Evolutionary conservation across 53 echinoderm and acorn worm genomes (phyloP), one percentile per base, ranked within the genome.

Genomic region (Crossaster papposus): DNA sequence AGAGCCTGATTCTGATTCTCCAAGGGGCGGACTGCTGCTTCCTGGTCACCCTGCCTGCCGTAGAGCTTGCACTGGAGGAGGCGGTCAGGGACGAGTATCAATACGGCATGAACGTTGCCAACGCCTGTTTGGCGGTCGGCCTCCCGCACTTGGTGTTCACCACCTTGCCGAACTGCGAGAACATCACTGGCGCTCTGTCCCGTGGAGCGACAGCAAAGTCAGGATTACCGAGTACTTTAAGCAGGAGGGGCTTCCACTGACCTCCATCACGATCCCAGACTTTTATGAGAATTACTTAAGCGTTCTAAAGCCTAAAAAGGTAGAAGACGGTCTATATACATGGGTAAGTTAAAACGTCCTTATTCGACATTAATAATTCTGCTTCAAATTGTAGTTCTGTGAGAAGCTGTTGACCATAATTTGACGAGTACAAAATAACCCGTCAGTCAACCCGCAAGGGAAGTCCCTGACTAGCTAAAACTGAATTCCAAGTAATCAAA

Each of bases 191-290:
- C 24, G 85, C 81, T 3, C 80, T 1, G 94, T 93, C 23, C 76
- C 88, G 23, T 93, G 95, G 83, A 93, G 93, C 68, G 96, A 96
- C 83, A 77, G 88, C 62, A 96, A 96, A 81, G 94, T 93, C 11
- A 86, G 92, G 14, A 93, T 96, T 32, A 86, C 93, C 29, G 93
- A 93, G 38, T 92, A 93, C 77, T 93, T 96, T 73, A 93, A 95
- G 31, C 93, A 95, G 77, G 89, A 89, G 70, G 90, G 88, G 22
- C 78, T 96, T 14, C 93, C 94, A 31, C 79, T 95, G 53, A 96
- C 96, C 11, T 82, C 93, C 0, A 91, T 96, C 70, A 96, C 93
- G 30, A n/a, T n/a, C n/a, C n/a, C n/a, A n/a, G n/a, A n/a, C n/a
- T n/a, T n/a, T n/a, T n/a, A n/a, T n/a, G n/a, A n/a, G n/a, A n/a